Evolutionary conservation across 2,888 invertebrate species (phyloP), one percentile per base, ranked within the genome.

Genomic region (Chaitophorus viminalis): DNA sequence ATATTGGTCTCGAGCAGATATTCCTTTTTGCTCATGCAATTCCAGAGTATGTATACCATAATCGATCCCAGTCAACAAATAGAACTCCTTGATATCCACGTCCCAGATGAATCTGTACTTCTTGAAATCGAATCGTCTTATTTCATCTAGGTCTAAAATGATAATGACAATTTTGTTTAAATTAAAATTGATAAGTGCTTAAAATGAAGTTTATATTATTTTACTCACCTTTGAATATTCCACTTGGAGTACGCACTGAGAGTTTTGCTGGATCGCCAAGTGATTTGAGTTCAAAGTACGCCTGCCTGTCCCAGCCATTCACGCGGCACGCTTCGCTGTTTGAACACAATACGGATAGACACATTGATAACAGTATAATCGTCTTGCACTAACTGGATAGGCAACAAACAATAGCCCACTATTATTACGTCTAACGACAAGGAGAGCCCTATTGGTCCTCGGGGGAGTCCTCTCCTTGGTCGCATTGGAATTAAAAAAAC

Each of bases 51-150:
- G 91, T 33, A 95, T 94, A 14, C 94, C 94, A 14, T 93, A 92
- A 91, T 96, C 97, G 79, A 96, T 92, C 8, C 97, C 97, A 74
- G 93, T 93, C 65, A 97, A 92, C 90, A 95, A 94, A 25, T 93
- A 91, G 92, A 96, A 97, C 89, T 93, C 93, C 72, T 93, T 93
- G 39, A 93, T 93, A 54, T 93, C 93, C 0, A 92, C 91, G 91
- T 97, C 95, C 97, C 97, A 98, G 33, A 97, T 93, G 90, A 97
- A 95, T 0, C 94, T 94, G 89, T 96, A 93, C 91, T 97, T 97
- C 91, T 98, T 97, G 91, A 96, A 97, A 0, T 93, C 93, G 92
- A 98, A 97, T 89, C 94, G 93, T 4, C 94, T 93, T 85, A 94
- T 92, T 78, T 92, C 92, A 82, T 93, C 93, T 54, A 93, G 93